Evolutionary conservation across 2,113 vertebrate species (phyloP).

Genomic region (Corythoichthys haematopterus): DNA sequence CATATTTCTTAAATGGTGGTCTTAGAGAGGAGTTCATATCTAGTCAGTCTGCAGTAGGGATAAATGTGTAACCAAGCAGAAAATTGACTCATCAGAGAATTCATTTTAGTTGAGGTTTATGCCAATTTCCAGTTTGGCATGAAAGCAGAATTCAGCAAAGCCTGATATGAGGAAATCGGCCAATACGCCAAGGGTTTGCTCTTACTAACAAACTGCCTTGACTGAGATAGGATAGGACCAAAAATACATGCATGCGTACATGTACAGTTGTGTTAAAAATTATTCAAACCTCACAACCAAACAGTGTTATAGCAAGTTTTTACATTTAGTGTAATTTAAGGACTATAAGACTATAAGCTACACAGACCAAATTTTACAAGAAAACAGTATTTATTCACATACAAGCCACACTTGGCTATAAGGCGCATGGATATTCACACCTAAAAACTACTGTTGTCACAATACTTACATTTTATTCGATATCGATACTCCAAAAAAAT

Average conservation of each 20-base stretch:
- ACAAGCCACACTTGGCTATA: no score
- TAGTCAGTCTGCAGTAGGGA: neutral
- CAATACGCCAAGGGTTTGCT: neutral
- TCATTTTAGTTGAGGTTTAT: slow-evolving; percentile 3
- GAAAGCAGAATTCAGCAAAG: slow-evolving; percentile 2
- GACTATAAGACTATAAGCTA: no score
- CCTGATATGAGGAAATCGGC: neutral
- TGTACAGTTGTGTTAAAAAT: no score
- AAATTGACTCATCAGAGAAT: slow-evolving; percentile 1
- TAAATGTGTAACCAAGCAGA: neutral
- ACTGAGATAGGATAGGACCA: neutral
- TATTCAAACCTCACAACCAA: no score
- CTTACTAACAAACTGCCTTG: slow-evolving; percentile 2
- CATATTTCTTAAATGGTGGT: neutral
- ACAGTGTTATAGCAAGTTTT: no score
- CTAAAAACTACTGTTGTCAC: no score
- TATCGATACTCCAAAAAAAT: no score
- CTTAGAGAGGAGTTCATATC: neutral
- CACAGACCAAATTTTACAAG: no score
- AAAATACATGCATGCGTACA: neutral
- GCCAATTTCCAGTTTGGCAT: slow-evolving; percentile 1
- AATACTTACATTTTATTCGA: no score
- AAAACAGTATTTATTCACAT: no score
- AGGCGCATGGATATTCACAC: no score
- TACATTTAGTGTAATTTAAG: no score